Evolutionary conservation across 1,140 invertebrate genomes (phyloP).

Genomic region (Trachelipus rathkii): DNA sequence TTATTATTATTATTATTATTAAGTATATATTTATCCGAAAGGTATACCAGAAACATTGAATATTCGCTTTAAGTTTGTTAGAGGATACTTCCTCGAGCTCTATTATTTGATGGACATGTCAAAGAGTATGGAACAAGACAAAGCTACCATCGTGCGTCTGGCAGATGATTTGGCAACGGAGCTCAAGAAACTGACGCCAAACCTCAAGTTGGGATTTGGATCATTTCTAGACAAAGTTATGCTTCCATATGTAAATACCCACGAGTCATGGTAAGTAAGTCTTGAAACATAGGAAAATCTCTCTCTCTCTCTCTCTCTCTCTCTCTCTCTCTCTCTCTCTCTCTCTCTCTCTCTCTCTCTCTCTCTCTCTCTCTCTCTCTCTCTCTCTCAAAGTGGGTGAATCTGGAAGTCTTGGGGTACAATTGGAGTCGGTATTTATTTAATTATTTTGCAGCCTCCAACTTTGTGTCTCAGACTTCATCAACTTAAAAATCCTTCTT

Average conservation of each 20-base stretch:
- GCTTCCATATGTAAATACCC: neutral
- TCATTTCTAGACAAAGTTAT: slow-evolving; percentile 1
- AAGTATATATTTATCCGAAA: neutral
- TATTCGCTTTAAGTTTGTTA: neutral
- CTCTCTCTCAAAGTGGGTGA: too few relatives aligned
- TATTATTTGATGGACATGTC: slow-evolving; percentile 13
- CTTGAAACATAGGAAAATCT: too few relatives aligned
- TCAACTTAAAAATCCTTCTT: too few relatives aligned
- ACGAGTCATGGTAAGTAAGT: neutral
- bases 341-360: too few relatives aligned
- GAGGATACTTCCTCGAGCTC: neutral
- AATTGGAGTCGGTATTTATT: too few relatives aligned
- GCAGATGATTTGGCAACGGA: slow-evolving; percentile 5
- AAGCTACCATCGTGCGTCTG: neutral
- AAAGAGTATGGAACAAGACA: slow-evolving; percentile 7
- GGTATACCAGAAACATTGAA: neutral
- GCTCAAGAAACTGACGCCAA: neutral
- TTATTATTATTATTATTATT: neutral
- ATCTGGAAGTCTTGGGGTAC: too few relatives aligned
- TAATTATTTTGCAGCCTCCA: too few relatives aligned
- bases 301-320: too few relatives aligned
- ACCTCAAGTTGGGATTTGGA: neutral
- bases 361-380: too few relatives aligned
- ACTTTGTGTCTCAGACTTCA: too few relatives aligned
- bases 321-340: too few relatives aligned